Evolutionary conservation across 1,140 invertebrate species (phyloP), one percentile per base, ranked within the genome.

Genomic region (Oryzaephilus surinamensis): DNA sequence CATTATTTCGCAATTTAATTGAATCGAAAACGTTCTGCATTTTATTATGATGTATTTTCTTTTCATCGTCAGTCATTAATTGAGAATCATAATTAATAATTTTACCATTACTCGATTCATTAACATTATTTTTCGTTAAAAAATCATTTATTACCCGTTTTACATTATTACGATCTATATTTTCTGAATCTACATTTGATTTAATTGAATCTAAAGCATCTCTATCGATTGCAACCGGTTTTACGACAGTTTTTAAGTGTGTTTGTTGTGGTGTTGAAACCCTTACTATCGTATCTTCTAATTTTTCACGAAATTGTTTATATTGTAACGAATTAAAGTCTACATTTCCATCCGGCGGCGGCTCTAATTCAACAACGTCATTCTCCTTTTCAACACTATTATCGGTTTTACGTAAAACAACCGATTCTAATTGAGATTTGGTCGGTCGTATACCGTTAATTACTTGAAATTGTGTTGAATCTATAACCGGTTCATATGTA

Each of bases 281-380:
- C n/a, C n/a, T n/a, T n/a, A n/a, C n/a, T n/a, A n/a, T n/a, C n/a
- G n/a, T 43, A n/a, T 34, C 15, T 17, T 38, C 28, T 7, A 55
- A 34, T 15, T 46, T 38, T 32, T 48, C 20, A 19, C 38, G 31
- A 24, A 55, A 55, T 10, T 28, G 13, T 40, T 55, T 48, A 26
- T 40, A 40, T 31, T 46, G 32, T 19, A 45, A 30, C 8, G 48
- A 43, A 11, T 37, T 38, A 7, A 52, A 35, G 45, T 48, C 53
- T 6, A 55, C 32, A 37, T 52, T 55, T 13, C 45, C 41, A 14
- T 43, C 41, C n/a, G n/a, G n/a, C n/a, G n/a, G n/a, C n/a, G n/a
- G n/a, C n/a, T n/a, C n/a, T n/a, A n/a, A n/a, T n/a, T n/a, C n/a
- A n/a, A n/a, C n/a, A n/a, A n/a, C n/a, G n/a, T n/a, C n/a, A n/a